Evolutionary conservation across 2,888 invertebrate genomes (phyloP).

Genomic region (Euphydryas editha): DNA sequence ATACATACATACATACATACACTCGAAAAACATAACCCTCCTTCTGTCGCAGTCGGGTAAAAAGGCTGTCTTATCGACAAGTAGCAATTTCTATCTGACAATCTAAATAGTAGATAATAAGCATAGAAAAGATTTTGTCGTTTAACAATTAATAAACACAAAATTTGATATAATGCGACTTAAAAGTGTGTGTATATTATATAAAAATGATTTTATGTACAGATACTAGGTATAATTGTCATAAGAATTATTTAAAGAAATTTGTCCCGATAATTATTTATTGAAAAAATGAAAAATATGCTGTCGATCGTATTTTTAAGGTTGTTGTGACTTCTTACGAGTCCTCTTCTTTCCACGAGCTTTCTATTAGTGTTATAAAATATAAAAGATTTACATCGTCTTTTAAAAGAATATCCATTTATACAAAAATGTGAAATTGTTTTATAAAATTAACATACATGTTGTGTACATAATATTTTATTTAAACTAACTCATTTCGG

Average conservation of each 20-base stretch:
- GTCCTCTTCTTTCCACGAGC: conserved; percentile 78
- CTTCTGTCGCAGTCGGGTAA: too few relatives aligned
- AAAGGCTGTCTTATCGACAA: too few relatives aligned
- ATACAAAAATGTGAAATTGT: conserved; percentile 15
- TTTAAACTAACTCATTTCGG: conserved; percentile 8
- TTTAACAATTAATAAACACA: too few relatives aligned
- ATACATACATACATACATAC: too few relatives aligned
- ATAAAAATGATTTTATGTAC: too few relatives aligned
- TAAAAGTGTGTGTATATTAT: too few relatives aligned
- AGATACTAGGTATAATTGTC: not conserved
- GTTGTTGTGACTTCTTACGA: conserved; percentile 76
- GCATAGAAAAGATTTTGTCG: too few relatives aligned
- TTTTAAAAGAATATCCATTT: conserved; percentile 36
- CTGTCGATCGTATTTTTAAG: conserved; percentile 55
- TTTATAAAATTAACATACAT: conserved; percentile 29
- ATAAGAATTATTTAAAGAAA: not conserved
- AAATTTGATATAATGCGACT: too few relatives aligned
- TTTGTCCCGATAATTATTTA: not conserved
- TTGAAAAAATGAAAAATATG: conserved; percentile 20
- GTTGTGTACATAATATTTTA: conserved; percentile 34
- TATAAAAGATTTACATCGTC: conserved; percentile 37
- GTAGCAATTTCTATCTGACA: too few relatives aligned
- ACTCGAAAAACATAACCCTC: too few relatives aligned
- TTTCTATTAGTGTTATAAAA: conserved; percentile 63
- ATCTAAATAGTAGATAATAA: too few relatives aligned